phyloP scores from a whole-genome alignment of 2,113 vertebrate genomes.

The Stercorarius parasiticus region DNA sequence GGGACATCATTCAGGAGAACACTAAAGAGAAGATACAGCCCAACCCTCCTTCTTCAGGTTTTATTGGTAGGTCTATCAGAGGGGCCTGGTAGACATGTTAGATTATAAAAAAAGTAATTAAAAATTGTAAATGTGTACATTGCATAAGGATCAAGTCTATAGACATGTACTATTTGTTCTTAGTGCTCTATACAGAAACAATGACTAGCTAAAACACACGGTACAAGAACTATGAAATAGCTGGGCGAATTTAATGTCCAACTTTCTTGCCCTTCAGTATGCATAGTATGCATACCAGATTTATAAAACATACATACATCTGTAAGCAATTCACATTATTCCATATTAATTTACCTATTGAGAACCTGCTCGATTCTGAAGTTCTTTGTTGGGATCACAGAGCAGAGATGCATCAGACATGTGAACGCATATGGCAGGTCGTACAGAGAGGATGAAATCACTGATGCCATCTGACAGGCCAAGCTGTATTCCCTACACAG shows the following conservation, averaged over 20 bases:
- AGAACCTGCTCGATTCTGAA: neutral
- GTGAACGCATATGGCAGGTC: neutral
- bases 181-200: neutral
- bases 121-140: neutral
- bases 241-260: neutral
- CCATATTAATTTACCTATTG: neutral
- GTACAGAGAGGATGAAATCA: neutral
- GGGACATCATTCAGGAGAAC: constrained; percentile 97
- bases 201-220: neutral
- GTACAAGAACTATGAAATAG: neutral
- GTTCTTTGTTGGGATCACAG: neutral
- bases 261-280: neutral
- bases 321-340: neutral
- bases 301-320: neutral
- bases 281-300: neutral
- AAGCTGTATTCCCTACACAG: neutral
- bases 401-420: neutral
- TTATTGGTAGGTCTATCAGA: constrained; percentile 84
- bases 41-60: constrained; percentile 97
- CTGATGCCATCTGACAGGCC: neutral
- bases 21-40: constrained; percentile 96
- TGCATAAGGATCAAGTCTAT: neutral
- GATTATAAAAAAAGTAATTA: neutral
- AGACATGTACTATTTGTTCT: neutral
- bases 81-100: neutral